Evolutionary conservation across 64 coral and sea anemone genomes (phyloP).

Genomic region (Pocillopora damicornis): DNA sequence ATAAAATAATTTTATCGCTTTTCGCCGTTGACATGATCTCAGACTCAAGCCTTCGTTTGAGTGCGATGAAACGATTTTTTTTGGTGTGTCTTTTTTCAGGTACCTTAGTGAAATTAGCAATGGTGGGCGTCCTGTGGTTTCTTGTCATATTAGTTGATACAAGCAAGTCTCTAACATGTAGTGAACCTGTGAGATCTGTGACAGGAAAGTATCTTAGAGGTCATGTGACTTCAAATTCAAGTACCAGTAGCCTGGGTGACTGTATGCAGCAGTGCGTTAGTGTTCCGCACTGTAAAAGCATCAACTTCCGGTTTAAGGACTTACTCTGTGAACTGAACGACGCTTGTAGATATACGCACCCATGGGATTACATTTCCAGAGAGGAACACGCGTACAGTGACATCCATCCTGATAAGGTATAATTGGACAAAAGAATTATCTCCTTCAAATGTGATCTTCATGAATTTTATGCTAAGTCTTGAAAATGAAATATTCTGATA

Average conservation of each 20-base stretch:
- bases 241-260: neutral
- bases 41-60: no score
- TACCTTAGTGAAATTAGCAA: no score
- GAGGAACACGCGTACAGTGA: neutral
- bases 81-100: no score
- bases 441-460: no score
- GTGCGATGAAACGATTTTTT: no score
- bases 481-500: no score
- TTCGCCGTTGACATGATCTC: no score
- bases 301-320: neutral
- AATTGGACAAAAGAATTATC: neutral
- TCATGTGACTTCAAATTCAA: neutral
- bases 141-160: no score
- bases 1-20: no score
- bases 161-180: no score
- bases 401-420: constrained; percentile 1
- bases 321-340: constrained; percentile 11
- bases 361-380: neutral
- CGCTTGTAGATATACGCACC: neutral
- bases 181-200: neutral
- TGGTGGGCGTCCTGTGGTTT: no score
- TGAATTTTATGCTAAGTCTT: neutral
- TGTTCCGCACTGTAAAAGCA: neutral
- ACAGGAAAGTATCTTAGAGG: neutral
- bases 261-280: neutral